phyloP scores from a whole-genome alignment of 2,797 vertebrate species.

The Ctenochaetus hawaiiensis region DNA sequence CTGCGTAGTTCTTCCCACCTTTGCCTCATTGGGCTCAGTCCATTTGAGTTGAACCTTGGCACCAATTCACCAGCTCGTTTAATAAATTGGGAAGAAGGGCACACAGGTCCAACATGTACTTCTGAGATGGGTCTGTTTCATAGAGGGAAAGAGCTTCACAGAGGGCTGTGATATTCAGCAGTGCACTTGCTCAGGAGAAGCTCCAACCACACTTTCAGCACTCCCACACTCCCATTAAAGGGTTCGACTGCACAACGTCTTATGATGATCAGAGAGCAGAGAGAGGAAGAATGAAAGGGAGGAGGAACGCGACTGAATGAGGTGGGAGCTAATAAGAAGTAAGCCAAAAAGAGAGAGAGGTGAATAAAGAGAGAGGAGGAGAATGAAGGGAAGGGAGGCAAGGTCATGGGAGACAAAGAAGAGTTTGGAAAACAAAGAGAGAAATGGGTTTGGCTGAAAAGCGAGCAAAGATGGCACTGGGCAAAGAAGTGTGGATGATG shows the following conservation, averaged over 20 bases:
- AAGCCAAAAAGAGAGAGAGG: constrained; percentile 3
- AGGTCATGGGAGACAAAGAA: constrained; percentile 36
- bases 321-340: constrained; percentile 21
- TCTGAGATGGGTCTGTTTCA: constrained; percentile 28
- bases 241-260: constrained; percentile 49
- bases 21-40: constrained; percentile 5
- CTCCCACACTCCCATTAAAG: constrained; percentile 56
- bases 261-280: constrained; percentile 60
- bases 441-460: constrained; percentile 3
- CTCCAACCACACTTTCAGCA: constrained; percentile 36
- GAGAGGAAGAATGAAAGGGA: constrained; percentile 27
- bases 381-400: not conserved
- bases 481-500: constrained; percentile 47
- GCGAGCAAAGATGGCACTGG: constrained; percentile 20
- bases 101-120: constrained; percentile 2
- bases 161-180: constrained; percentile 44
- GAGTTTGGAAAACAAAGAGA: constrained; percentile 29
- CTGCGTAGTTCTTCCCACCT: constrained; percentile 25
- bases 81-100: constrained; percentile 28
- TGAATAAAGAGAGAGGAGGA: constrained; percentile 19
- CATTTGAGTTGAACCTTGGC: constrained; percentile 37
- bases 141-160: constrained; percentile 33
- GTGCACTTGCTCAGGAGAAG: constrained; percentile 45
- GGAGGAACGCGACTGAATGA: constrained; percentile 15
- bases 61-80: constrained; percentile 39